These are phyloP conservation scores for Dasyprocta punctata DNA, from an alignment of 2,113 vertebrate genomes.

Conservation along the genomic window DNA sequence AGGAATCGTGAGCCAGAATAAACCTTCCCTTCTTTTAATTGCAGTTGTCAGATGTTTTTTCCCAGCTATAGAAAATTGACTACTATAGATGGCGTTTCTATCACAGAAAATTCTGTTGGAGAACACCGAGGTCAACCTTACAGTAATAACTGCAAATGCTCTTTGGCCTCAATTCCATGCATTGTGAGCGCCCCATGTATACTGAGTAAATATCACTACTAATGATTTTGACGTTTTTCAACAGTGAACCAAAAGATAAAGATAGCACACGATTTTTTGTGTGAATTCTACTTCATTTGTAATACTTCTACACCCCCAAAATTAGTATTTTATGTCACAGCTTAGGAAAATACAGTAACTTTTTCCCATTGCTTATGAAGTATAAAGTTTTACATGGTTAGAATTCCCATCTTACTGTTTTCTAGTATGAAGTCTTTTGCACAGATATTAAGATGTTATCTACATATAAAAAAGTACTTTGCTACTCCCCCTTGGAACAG, in stretches of 20 bases:
- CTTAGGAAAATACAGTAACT: not conserved
- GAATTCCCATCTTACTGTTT: not conserved
- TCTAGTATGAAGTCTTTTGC: not conserved
- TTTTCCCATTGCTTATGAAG: not conserved
- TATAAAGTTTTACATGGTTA: not conserved
- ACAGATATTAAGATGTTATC: not conserved
- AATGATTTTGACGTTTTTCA: not conserved
- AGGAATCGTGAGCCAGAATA: not conserved
- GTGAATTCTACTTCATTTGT: slow-evolving; percentile 8
- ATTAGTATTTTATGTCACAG: not conserved
- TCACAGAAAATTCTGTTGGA: not conserved
- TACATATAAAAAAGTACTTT: not conserved
- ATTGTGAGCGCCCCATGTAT: not conserved
- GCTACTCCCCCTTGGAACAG: not conserved
- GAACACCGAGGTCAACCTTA: not conserved
- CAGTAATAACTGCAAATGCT: not conserved
- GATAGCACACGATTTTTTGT: not conserved
- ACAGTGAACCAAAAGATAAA: not conserved
- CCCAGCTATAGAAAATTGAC: not conserved
- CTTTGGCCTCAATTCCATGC: not conserved
- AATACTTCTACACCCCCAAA: not conserved
- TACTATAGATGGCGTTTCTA: not conserved
- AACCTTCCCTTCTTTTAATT: not conserved
- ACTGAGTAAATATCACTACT: not conserved
- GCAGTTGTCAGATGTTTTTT: not conserved